Evolutionary conservation across 2,888 invertebrate genomes (phyloP).

Genomic region (Stenolophus ochropezus): DNA sequence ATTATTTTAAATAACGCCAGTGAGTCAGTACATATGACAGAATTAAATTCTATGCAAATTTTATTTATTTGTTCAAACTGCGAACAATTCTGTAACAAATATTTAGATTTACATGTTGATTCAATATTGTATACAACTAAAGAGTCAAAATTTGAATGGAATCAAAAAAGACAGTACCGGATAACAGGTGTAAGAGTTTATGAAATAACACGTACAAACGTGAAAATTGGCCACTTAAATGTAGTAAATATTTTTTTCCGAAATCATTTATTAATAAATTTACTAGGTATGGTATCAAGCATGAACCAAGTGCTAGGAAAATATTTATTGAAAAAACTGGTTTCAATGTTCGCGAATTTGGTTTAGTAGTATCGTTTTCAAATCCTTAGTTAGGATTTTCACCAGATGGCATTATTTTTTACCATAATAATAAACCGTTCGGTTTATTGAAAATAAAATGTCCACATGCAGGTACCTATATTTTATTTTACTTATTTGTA

Average conservation of each 20-base stretch:
- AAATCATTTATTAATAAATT: constrained; percentile 9
- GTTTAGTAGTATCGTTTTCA: not conserved
- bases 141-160: not conserved
- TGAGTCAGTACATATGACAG: constrained; percentile 19
- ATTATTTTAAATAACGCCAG: constrained; percentile 18
- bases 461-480: constrained; percentile 1
- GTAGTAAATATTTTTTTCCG: constrained; percentile 29
- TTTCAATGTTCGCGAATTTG: constrained; percentile 12
- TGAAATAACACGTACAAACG: constrained; percentile 15
- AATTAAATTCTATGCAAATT: not conserved
- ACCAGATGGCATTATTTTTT: constrained; percentile 21
- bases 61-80: constrained; percentile 1
- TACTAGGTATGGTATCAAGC: constrained; percentile 4
- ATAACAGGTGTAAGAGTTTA: constrained; percentile 29
- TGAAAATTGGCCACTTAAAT: constrained; percentile 18
- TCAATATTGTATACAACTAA: constrained; percentile 2
- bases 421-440: constrained; percentile 8
- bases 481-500: not conserved
- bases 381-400: constrained; percentile 44
- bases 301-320: constrained; percentile 22
- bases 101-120: not conserved
- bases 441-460: constrained; percentile 23
- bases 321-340: not conserved
- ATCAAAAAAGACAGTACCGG: not conserved
- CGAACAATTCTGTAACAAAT: not conserved